Evolutionary conservation across 2,113 vertebrate genomes (phyloP).

Genomic region (Myrmecophaga tridactyla): DNA sequence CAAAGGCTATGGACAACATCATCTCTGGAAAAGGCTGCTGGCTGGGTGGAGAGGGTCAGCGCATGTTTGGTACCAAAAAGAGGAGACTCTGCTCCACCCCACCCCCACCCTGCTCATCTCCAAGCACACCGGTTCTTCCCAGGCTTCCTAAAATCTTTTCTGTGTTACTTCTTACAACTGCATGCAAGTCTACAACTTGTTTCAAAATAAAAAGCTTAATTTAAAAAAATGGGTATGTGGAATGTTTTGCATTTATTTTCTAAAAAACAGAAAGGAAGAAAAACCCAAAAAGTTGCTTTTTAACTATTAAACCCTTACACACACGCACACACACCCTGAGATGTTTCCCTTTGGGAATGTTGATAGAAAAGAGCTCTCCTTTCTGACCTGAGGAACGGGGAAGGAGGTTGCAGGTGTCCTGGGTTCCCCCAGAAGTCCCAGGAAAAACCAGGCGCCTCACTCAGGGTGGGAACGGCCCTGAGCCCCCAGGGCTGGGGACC

Average conservation of each 20-base stretch:
- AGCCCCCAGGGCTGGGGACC: background rate
- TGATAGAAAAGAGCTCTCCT: background rate
- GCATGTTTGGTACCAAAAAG: conserved; percentile 44
- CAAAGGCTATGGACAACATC: conserved; percentile 31
- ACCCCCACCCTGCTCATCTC: conserved; percentile 67
- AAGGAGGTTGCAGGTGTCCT: background rate
- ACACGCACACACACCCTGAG: background rate
- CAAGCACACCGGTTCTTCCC: conserved; percentile 27
- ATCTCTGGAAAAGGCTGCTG: conserved; percentile 46
- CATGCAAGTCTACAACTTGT: background rate
- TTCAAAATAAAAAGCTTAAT: background rate
- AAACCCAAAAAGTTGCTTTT: background rate
- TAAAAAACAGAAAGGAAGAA: background rate
- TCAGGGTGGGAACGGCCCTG: background rate
- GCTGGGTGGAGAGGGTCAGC: conserved; percentile 57
- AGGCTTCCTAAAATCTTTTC: conserved; percentile 42
- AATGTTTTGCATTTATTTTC: background rate
- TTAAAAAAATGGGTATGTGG: background rate
- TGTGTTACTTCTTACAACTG: background rate
- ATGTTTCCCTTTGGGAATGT: background rate
- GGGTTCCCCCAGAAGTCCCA: background rate
- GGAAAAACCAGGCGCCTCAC: background rate
- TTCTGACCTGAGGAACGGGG: background rate
- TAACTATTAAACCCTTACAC: background rate
- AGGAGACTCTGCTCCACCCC: background rate